Evolutionary conservation across 2,113 vertebrate species (phyloP).

Genomic region (Lepisosteus oculatus): DNA sequence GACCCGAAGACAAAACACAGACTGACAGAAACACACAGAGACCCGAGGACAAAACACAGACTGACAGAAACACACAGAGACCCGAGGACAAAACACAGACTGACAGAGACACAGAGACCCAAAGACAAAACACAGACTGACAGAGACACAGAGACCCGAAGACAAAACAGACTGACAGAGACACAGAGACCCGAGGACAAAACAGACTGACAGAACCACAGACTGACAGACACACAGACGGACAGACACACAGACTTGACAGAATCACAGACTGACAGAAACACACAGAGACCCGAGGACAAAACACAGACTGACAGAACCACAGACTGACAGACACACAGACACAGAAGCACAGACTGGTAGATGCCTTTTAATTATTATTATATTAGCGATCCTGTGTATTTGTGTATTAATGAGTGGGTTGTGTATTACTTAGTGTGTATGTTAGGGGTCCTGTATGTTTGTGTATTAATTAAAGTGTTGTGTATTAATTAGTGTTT

Average conservation of each 20-base stretch:
- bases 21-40: too few species aligned
- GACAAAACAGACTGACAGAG: constrained; percentile 40
- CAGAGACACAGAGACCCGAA: constrained; percentile 35
- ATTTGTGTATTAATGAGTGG: neutral
- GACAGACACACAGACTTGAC: constrained; percentile 36
- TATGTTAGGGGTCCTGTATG: neutral
- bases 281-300: too few species aligned
- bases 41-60: too few species aligned
- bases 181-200: constrained; percentile 59
- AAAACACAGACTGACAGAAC: too few species aligned
- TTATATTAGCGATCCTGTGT: too few species aligned
- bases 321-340: constrained; percentile 1
- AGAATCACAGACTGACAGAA: constrained; percentile 51
- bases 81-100: too few species aligned
- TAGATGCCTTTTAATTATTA: too few species aligned
- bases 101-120: neutral
- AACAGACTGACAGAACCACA: constrained; percentile 46
- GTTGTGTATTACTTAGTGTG: neutral
- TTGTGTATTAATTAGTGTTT: neutral
- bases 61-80: too few species aligned
- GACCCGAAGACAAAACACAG: too few species aligned
- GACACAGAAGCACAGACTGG: neutral
- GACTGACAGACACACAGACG: too few species aligned
- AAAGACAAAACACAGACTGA: too few species aligned
- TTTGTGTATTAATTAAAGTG: neutral